Conservation (phyloP, 1,140 invertebrate species). For the Pseudomyrmex sp. region DNA sequence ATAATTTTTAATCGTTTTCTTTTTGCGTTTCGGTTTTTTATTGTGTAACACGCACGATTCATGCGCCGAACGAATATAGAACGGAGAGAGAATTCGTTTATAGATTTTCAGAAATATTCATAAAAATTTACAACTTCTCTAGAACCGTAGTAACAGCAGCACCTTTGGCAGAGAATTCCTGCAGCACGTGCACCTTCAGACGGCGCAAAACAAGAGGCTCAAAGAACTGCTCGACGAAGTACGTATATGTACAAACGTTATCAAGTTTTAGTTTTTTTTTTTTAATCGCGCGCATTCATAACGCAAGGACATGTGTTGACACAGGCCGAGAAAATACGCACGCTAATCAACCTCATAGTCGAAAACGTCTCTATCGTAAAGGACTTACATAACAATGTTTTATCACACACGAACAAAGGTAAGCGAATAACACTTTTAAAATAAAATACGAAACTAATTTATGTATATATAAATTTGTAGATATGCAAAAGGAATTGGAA, state of each 20-base stretch:
- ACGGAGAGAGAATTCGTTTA: too few species aligned
- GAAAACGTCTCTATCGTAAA: slow-evolving; percentile 85
- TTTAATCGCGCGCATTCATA: not conserved
- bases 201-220: slow-evolving; percentile 80
- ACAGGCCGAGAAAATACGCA: slow-evolving; percentile 85
- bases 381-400: slow-evolving; percentile 86
- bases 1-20: not conserved
- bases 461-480: slow-evolving; percentile 79
- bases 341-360: slow-evolving; percentile 84
- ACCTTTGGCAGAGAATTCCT: slow-evolving; percentile 77
- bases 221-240: slow-evolving; percentile 83
- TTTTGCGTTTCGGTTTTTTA: too few species aligned
- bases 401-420: slow-evolving; percentile 86
- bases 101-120: not conserved
- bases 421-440: slow-evolving; percentile 59
- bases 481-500: slow-evolving; percentile 86
- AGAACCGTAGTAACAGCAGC: slow-evolving; percentile 76
- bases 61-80: too few species aligned
- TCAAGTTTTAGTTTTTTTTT: not conserved
- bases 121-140: slow-evolving; percentile 42
- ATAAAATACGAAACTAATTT: slow-evolving; percentile 8
- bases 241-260: slow-evolving; percentile 63
- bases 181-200: slow-evolving; percentile 78
- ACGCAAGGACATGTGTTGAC: slow-evolving; percentile 44
- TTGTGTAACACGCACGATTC: too few species aligned